phyloP scores from a whole-genome alignment of 2,113 vertebrate species.

The Corythornis vintsioides region DNA sequence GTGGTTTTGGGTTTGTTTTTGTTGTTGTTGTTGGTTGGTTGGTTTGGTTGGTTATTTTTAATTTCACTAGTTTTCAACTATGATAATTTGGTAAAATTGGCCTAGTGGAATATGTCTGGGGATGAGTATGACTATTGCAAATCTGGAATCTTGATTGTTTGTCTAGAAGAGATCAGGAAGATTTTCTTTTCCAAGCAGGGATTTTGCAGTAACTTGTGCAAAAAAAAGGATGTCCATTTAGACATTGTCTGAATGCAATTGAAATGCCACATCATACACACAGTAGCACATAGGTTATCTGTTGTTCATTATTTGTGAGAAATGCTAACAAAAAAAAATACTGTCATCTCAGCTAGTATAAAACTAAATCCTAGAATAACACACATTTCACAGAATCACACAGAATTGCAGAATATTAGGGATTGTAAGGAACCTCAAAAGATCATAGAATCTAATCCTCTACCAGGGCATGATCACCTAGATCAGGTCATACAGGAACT shows the following conservation, averaged over 20 bases:
- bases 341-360: not conserved
- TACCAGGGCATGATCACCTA: too few relatives aligned
- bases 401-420: too few relatives aligned
- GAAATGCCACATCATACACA: fast-evolving
- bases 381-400: too few relatives aligned
- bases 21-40: not conserved
- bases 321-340: not conserved
- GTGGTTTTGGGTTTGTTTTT: fast-evolving
- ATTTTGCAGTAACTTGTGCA: not conserved
- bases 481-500: too few relatives aligned
- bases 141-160: not conserved
- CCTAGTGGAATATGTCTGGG: not conserved
- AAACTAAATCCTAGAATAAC: not conserved
- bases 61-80: not conserved
- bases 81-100: not conserved
- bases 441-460: too few relatives aligned
- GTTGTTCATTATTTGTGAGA: not conserved
- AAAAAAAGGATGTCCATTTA: not conserved
- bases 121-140: not conserved
- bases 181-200: not conserved
- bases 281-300: not conserved
- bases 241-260: not conserved
- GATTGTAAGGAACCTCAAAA: too few relatives aligned
- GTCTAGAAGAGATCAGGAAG: not conserved
- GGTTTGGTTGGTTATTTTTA: too few relatives aligned